These are phyloP conservation scores for Rhynchonycteris naso DNA, from an alignment of 2,797 vertebrate genomes.

Conservation along the genomic window DNA sequence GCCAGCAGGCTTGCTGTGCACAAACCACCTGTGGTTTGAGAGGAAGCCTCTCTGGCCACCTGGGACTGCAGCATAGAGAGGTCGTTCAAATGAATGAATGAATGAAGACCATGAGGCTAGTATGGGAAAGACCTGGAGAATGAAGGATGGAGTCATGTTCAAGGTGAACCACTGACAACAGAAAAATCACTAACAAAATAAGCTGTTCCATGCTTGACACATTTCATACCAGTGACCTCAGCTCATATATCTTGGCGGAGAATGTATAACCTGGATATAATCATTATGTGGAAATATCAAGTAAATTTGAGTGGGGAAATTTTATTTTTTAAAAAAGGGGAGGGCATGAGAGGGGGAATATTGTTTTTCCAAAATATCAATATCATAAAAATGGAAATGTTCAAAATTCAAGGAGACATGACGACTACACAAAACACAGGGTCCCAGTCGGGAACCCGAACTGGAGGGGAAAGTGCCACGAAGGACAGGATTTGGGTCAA, in stretches of 20 bases:
- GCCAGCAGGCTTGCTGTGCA: neutral
- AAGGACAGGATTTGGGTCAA: neutral
- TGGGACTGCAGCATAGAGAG: neutral
- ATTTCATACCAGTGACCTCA: neutral
- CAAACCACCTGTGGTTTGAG: neutral
- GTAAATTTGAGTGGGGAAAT: neutral
- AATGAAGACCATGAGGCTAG: neutral
- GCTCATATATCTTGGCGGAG: neutral
- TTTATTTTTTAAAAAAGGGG: neutral
- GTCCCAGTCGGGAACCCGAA: neutral
- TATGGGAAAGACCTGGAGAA: neutral
- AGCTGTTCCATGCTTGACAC: neutral
- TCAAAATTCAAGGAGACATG: neutral
- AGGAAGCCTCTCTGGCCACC: neutral
- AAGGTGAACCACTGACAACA: neutral
- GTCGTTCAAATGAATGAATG: neutral
- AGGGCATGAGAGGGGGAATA: too few relatives aligned
- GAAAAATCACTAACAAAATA: neutral
- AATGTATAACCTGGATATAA: neutral
- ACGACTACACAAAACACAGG: neutral
- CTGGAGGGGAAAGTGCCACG: neutral
- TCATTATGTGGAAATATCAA: neutral
- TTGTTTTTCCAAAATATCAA: neutral
- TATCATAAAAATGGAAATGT: neutral
- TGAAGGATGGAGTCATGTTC: neutral